phyloP scores from a whole-genome alignment of 2,113 vertebrate species.

The Apteryx owenii region DNA sequence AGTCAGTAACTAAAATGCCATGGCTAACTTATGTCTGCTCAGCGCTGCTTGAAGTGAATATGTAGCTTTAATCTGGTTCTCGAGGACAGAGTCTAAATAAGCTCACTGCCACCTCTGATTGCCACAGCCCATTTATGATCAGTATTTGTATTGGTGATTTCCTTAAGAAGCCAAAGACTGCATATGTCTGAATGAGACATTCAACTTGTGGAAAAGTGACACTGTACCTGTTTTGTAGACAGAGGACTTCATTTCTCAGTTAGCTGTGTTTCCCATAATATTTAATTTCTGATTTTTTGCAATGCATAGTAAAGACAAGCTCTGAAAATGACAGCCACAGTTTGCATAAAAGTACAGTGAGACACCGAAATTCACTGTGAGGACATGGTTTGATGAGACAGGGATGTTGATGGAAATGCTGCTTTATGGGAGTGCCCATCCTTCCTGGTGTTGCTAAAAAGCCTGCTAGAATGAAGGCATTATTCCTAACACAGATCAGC shows the following conservation, averaged over 20 bases:
- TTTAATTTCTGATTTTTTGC: neutral
- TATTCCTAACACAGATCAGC: neutral
- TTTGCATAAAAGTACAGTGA: neutral
- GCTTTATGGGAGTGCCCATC: neutral
- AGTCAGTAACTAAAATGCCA: neutral
- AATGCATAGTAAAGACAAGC: neutral
- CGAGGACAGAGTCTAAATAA: neutral
- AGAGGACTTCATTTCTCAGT: neutral
- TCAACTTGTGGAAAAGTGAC: neutral
- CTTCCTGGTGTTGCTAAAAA: neutral
- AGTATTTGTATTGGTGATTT: neutral
- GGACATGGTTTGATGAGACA: neutral
- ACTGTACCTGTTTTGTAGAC: neutral
- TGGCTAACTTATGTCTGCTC: neutral
- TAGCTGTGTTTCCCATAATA: neutral
- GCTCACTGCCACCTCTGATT: neutral
- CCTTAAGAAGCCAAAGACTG: neutral
- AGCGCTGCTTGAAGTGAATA: neutral
- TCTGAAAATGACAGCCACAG: neutral
- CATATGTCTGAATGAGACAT: neutral
- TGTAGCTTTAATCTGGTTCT: neutral
- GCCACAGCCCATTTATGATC: neutral
- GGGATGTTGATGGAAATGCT: neutral
- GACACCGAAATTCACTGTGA: neutral
- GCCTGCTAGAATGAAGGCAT: neutral